Evolutionary conservation across 2,113 vertebrate genomes (phyloP).

Genomic region (Furnarius figulus): DNA sequence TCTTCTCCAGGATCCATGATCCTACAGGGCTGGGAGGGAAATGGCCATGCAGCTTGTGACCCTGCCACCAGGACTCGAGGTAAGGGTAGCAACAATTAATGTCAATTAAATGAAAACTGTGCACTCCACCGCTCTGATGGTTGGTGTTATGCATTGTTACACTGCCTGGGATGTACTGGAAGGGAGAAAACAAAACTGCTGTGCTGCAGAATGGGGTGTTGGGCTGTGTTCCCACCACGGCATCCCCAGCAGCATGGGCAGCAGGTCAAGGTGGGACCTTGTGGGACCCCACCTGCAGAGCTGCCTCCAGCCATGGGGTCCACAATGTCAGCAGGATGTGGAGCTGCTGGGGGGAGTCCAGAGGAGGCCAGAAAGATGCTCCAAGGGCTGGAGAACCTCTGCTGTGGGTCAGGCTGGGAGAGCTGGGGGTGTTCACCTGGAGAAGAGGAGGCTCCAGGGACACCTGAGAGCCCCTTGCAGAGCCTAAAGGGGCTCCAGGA

Average conservation of each 20-base stretch:
- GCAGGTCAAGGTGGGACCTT: background rate
- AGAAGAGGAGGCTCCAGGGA: background rate
- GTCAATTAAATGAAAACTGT: background rate
- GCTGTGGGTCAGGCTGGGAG: background rate
- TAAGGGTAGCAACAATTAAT: background rate
- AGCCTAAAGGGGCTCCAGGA: background rate
- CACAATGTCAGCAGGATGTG: fast-evolving
- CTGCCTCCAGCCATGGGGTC: background rate
- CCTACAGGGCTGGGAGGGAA: background rate
- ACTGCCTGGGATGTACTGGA: background rate
- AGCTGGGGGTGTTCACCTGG: background rate
- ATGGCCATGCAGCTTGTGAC: background rate
- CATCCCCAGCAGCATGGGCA: background rate
- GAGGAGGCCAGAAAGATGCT: background rate
- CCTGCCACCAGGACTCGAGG: background rate
- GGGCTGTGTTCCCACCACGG: background rate
- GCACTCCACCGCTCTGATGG: background rate
- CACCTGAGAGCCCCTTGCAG: background rate
- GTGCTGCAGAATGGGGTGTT: background rate
- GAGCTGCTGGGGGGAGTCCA: background rate
- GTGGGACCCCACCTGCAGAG: background rate
- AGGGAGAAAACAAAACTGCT: background rate
- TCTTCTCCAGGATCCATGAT: background rate
- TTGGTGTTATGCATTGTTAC: background rate
- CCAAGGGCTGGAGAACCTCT: background rate